Conservation (phyloP, 1,140 invertebrate species). For the Reticulitermes speratus region DNA sequence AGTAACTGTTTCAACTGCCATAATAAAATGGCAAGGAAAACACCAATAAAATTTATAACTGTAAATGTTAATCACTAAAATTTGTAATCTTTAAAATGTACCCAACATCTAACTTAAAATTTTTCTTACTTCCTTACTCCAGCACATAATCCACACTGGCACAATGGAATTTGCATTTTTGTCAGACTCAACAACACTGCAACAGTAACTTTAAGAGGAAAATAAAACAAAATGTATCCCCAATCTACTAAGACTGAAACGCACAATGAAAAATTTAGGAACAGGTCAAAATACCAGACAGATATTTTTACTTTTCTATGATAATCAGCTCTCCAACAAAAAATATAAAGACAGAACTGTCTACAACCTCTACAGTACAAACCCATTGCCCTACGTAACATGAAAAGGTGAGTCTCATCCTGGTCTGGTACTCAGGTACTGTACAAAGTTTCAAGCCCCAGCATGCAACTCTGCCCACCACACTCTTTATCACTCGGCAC, state of each 20-base stretch:
- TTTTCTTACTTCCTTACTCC: background rate
- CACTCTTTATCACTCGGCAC: background rate
- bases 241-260: conserved; percentile 13
- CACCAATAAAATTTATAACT: background rate
- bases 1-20: background rate
- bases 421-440: conserved; percentile 16
- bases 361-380: conserved; percentile 30
- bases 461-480: background rate
- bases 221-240: background rate
- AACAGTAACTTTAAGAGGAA: background rate
- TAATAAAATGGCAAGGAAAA: background rate
- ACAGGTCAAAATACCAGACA: conserved; percentile 30
- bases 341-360: conserved; percentile 20
- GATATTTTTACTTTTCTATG: conserved; percentile 27
- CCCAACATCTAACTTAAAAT: background rate
- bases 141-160: background rate
- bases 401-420: background rate
- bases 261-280: conserved; percentile 30
- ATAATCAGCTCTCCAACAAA: conserved; percentile 19
- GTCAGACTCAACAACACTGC: background rate
- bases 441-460: background rate
- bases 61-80: background rate
- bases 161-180: background rate
- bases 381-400: conserved; percentile 23
- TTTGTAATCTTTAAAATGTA: background rate